These are phyloP conservation scores for Folsomia manolachei DNA, from an alignment of 2,888 invertebrate genomes.

Conservation along the genomic window DNA sequence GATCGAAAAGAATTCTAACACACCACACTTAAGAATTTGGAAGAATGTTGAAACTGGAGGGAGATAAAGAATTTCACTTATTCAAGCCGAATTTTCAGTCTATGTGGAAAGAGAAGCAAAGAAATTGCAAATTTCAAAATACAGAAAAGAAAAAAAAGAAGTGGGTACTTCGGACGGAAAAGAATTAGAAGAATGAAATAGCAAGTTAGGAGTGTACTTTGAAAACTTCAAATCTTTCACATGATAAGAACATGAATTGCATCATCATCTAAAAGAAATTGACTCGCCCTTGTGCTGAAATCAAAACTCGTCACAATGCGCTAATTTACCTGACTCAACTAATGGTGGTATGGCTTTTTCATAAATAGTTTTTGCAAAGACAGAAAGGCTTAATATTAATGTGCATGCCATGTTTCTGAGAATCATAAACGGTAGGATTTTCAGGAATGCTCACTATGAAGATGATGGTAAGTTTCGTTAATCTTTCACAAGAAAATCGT, in stretches of 20 bases:
- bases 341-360: too few relatives aligned
- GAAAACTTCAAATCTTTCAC: neutral
- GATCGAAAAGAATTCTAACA: slow-evolving; percentile 13
- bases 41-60: slow-evolving; percentile 9
- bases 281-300: neutral
- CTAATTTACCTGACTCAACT: neutral
- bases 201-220: neutral
- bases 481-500: too few relatives aligned
- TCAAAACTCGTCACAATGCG: neutral
- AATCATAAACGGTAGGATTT: too few relatives aligned
- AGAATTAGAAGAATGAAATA: neutral
- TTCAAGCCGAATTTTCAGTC: slow-evolving; percentile 8
- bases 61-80: neutral
- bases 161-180: neutral
- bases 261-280: neutral
- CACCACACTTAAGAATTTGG: slow-evolving; percentile 1
- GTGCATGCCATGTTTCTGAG: too few relatives aligned
- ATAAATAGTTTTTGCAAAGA: too few relatives aligned
- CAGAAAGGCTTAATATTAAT: too few relatives aligned
- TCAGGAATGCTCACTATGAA: too few relatives aligned
- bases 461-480: too few relatives aligned
- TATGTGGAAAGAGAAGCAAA: neutral
- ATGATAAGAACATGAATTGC: neutral
- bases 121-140: neutral
- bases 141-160: neutral